A percentile compares a stretch with the other conserved stretches of the same genome.
Conservation (phyloP, 2,888 invertebrate genomes). For the Xanthia togata region DNA sequence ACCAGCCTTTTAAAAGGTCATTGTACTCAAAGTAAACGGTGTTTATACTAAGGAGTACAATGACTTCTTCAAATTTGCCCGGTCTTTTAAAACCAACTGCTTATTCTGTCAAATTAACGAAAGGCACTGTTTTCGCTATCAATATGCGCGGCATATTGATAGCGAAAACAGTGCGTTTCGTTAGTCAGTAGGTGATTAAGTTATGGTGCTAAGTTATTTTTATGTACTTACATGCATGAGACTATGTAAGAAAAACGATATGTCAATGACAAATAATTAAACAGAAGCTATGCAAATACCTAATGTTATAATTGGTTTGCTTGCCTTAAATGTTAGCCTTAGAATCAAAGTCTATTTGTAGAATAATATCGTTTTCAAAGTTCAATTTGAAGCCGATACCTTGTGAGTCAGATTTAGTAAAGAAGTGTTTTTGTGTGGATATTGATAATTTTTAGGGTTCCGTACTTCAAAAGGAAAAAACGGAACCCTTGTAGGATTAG, state of each 20-base stretch:
- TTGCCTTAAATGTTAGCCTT: conserved; percentile 14
- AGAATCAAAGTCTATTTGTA: background rate
- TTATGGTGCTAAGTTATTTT: background rate
- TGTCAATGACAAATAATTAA: background rate
- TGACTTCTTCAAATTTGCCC: no score
- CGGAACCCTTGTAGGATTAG: no score
- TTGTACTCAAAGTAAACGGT: background rate
- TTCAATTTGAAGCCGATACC: background rate
- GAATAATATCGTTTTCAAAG: background rate
- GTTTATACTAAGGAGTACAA: background rate
- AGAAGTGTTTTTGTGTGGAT: background rate
- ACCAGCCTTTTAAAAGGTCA: background rate
- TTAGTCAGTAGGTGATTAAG: background rate
- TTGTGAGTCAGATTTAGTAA: background rate
- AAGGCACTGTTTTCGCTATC: background rate
- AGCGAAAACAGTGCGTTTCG: no score
- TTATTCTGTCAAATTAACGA: background rate
- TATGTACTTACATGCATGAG: background rate
- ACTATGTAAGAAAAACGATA: background rate
- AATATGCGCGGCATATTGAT: background rate
- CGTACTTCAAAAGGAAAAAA: no score
- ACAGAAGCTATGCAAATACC: background rate
- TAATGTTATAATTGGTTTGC: background rate
- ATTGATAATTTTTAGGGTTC: no score
- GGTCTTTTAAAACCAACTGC: background rate